Evolutionary conservation across 2,888 invertebrate species (phyloP), one percentile per base, ranked within the genome.

Genomic region (Nomada fucata): DNA sequence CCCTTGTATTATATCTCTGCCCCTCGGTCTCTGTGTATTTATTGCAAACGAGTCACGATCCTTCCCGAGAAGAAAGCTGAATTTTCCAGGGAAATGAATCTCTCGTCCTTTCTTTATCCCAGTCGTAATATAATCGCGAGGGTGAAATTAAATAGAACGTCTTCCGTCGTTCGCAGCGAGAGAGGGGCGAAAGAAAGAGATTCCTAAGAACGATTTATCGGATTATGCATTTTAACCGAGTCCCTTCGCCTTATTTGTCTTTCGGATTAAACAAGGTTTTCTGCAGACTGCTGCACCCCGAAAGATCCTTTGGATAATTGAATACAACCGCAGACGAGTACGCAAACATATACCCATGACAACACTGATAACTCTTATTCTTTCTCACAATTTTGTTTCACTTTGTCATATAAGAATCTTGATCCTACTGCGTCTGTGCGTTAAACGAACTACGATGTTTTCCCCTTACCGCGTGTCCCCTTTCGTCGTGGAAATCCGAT

Each of bases 221-320:
- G 72, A 67, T 80, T 85, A 72, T 74, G 57, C 69, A 53, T 72
- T 60, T 74, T 78, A 67, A 76, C 63, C 52, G 59, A 57, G 78
- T 52, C 67, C 53, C 26, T 36, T 23, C 29, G 20, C 67, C 60
- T 78, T 77, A 69, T 84, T 86, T 81, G 64, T 85, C 76, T 74
- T 53, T 81, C 61, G 55, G 83, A 81, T 76, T 69, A 67, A 72
- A 63, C 13, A 15, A 47, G 47, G 13, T 13, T 47, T 15, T 15
- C 47, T 15, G 13, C 13, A 13, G 47, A 10, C 47, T 47, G 15
- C 15, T 15, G 47, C 10, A 47, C 47, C 47, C 47, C 13, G 15
- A 0, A 13, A 15, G 13, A 13, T 47, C 13, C 3, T 15, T 13
- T 15, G 2, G 47, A 47, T 47, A 15, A 47, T 36, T 36, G 5